Evolutionary conservation across 1,140 invertebrate genomes (phyloP), one percentile per base, ranked within the genome.

Genomic region (Aphaenogaster ashmeadi): DNA sequence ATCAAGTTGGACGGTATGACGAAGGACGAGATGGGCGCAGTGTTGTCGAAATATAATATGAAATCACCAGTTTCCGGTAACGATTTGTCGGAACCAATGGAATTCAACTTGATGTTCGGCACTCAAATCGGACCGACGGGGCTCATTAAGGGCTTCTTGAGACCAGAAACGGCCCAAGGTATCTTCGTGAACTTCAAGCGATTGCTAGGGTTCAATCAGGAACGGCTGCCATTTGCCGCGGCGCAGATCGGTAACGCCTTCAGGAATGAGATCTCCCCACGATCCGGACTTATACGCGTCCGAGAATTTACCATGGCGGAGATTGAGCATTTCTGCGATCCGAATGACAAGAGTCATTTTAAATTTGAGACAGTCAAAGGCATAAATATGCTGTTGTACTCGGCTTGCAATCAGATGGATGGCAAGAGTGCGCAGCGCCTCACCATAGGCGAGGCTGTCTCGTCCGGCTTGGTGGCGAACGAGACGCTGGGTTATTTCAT

Each of bases 291-390:
- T 11, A 97, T 99, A 21, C 96, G 99, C 93, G 99, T 99, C 1
- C 96, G 98, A 93, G 99, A 99, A 94, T 99, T 99, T 93, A 99
- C 99, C 0, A 99, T 99, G 99, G 99, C 99, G 67, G 99, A 99
- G 96, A 99, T 99, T 91, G 99, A 99, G 95, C 99, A 99, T 96
- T 99, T 99, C 95, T 99, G 99, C 96, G 99, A 99, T 95, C 98
- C 99, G 1, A 95, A 90, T 3, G 96, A 98, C 86, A 99, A 99
- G 93, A 97, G 96, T 86, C 99, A 99, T 96, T 97, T 98, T 0
- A 99, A 99, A 95, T 99, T 99, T 96, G 96, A 96, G 1, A 95
- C 95, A 62, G 96, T 99, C 0, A 96, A 97, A 89, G 96, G 98
- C 92, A 97, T 98, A 3, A 96, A 95, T 86, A 94, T 99, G 94